These are phyloP conservation scores for Trachops cirrhosus DNA, from an alignment of 2,797 vertebrate species.

Conservation along the genomic window DNA sequence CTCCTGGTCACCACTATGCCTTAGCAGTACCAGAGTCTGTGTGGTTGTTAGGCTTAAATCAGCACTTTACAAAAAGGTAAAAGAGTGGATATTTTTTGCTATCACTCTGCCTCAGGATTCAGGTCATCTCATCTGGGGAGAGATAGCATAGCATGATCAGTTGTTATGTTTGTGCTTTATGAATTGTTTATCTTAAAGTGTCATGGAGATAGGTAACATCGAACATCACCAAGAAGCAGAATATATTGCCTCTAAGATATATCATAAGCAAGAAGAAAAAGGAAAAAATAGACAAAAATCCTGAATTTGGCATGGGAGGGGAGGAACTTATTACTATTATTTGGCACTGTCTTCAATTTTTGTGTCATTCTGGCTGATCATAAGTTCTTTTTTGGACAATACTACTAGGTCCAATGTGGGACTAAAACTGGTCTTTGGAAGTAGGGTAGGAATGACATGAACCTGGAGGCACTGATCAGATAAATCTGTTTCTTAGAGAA, in stretches of 20 bases:
- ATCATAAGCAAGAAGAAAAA: neutral
- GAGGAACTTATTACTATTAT: conserved; percentile 5
- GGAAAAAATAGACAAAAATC: neutral
- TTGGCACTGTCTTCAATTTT: neutral
- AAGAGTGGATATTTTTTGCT: conserved; percentile 1
- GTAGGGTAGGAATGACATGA: neutral
- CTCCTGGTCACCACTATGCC: neutral
- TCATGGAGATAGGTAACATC: neutral
- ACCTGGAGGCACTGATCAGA: neutral
- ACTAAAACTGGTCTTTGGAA: neutral
- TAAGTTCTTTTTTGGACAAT: neutral
- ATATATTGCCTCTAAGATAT: neutral
- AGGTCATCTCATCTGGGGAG: neutral
- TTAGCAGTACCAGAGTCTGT: neutral
- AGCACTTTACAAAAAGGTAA: neutral
- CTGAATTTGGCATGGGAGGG: neutral
- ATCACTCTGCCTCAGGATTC: neutral
- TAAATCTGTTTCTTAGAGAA: neutral
- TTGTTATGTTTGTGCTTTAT: neutral
- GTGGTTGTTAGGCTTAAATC: conserved; percentile 19
- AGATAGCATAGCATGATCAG: neutral
- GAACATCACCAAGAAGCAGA: neutral
- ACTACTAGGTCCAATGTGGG: neutral
- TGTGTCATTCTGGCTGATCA: neutral
- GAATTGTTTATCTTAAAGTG: neutral